Evolutionary conservation across 2,113 vertebrate genomes (phyloP).

Genomic region (Hippoglossus stenolepis): DNA sequence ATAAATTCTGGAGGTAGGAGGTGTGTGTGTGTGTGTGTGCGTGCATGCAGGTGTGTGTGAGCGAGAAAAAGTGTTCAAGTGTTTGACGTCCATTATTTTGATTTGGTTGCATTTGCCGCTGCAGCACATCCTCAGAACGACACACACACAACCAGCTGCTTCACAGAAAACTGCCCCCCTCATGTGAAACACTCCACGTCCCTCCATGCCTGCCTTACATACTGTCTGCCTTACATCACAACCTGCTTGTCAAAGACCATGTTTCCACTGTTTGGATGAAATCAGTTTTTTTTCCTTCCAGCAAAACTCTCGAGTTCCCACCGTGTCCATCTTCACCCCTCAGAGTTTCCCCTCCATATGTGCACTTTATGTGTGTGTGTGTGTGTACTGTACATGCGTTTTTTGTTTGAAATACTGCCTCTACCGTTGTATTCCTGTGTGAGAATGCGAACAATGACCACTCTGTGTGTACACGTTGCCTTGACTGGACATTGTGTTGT

Average conservation of each 20-base stretch:
- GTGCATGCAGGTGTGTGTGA: neutral
- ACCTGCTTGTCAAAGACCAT: slow-evolving; percentile 8
- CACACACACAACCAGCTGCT: slow-evolving; percentile 35
- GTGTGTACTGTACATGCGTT: slow-evolving; percentile 31
- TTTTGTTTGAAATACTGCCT: slow-evolving; percentile 38
- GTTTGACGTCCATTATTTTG: neutral
- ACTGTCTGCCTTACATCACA: slow-evolving; percentile 12
- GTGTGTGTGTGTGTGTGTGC: slow-evolving; percentile 28
- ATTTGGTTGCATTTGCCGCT: slow-evolving; percentile 42
- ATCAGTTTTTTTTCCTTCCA: neutral
- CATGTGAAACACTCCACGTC: slow-evolving; percentile 20
- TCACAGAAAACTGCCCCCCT: slow-evolving; percentile 12
- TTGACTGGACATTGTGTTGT: slow-evolving; percentile 60
- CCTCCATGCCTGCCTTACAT: neutral
- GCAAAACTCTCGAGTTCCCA: slow-evolving; percentile 28
- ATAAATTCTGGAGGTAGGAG: slow-evolving; percentile 23
- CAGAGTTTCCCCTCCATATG: slow-evolving; percentile 37
- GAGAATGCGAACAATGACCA: slow-evolving; percentile 56
- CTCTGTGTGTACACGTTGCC: slow-evolving; percentile 55
- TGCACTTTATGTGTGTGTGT: slow-evolving; percentile 63
- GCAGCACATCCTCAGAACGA: slow-evolving; percentile 5
- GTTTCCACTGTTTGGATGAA: neutral
- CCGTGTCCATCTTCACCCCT: slow-evolving; percentile 32
- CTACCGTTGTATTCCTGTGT: slow-evolving; percentile 54
- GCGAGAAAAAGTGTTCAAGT: neutral